Evolutionary conservation across 2,113 vertebrate species (phyloP).

Genomic region (Bostrychus sinensis): DNA sequence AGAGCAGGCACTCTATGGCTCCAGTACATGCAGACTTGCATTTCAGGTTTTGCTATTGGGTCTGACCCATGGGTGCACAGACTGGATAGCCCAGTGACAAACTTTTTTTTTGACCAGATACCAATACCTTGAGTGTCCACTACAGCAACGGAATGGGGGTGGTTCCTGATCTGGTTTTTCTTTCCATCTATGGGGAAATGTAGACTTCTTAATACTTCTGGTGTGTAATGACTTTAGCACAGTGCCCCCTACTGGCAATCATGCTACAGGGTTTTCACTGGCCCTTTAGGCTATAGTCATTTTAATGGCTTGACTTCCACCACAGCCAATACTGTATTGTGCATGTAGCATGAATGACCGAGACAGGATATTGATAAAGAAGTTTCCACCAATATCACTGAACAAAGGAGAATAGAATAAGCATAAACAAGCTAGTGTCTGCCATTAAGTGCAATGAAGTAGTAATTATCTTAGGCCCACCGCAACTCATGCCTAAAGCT

Average conservation of each 20-base stretch:
- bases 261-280: neutral
- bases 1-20: too few relatives aligned
- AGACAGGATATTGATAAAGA: neutral
- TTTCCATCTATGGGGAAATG: neutral
- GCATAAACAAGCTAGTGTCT: neutral
- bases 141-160: too few relatives aligned
- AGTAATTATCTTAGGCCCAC: neutral
- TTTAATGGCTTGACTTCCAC: neutral
- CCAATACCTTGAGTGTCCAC: too few relatives aligned
- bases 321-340: neutral
- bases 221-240: neutral
- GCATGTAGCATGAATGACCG: neutral
- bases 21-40: too few relatives aligned
- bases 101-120: too few relatives aligned
- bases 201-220: neutral
- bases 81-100: too few relatives aligned
- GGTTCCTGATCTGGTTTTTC: too few relatives aligned
- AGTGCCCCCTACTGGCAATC: neutral
- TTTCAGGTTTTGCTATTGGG: too few relatives aligned
- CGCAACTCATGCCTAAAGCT: neutral
- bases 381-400: neutral
- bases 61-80: too few relatives aligned
- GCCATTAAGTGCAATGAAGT: neutral
- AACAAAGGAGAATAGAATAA: neutral
- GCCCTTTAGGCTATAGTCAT: neutral